Evolutionary conservation across 2,113 vertebrate species (phyloP).

Genomic region (Empidonax traillii): DNA sequence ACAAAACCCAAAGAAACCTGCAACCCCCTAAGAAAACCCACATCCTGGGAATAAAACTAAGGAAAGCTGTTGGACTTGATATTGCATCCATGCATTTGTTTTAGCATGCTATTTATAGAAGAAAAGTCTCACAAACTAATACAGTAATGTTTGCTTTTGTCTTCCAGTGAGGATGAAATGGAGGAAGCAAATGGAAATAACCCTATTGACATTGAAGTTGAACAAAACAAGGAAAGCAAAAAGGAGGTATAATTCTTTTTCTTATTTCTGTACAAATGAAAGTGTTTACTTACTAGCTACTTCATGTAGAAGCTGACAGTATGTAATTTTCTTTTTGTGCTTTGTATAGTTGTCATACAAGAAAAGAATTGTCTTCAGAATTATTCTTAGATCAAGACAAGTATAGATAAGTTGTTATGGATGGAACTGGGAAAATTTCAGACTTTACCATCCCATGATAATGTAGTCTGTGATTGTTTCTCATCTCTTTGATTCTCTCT

Average conservation of each 20-base stretch:
- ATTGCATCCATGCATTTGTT: background rate
- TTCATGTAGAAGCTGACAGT: background rate
- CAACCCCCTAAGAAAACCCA: background rate
- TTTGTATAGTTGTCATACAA: background rate
- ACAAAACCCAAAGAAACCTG: background rate
- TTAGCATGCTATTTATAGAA: background rate
- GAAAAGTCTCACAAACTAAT: constrained; percentile 5
- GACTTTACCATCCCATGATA: background rate
- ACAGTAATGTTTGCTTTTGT: constrained; percentile 50
- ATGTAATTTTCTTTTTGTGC: constrained; percentile 28
- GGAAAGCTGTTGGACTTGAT: background rate
- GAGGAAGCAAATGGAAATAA: constrained; percentile 81
- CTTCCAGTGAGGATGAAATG: constrained; percentile 89
- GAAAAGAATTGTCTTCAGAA: constrained; percentile 15
- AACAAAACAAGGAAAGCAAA: constrained; percentile 87
- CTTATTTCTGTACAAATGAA: background rate
- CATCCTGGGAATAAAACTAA: background rate
- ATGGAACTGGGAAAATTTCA: background rate
- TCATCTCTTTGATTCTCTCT: background rate
- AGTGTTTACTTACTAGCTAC: background rate
- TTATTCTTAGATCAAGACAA: constrained; percentile 7
- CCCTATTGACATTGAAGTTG: constrained; percentile 81
- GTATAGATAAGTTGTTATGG: background rate
- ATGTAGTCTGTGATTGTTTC: background rate
- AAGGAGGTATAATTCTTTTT: constrained; percentile 83